phyloP scores from a whole-genome alignment of 2,888 invertebrate species.

The Pemphredon lugubris region DNA sequence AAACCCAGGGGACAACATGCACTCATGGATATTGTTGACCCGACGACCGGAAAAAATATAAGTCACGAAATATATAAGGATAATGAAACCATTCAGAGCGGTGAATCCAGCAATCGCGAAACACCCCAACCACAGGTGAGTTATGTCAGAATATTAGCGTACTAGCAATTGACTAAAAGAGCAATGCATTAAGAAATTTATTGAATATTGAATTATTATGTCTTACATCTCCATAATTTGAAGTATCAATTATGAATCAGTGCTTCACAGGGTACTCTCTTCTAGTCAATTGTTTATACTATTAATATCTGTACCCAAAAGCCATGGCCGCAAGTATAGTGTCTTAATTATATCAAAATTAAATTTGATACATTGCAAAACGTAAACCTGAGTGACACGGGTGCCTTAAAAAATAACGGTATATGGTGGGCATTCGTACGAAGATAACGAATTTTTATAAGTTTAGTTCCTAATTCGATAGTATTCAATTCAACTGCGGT shows the following conservation, averaged over 20 bases:
- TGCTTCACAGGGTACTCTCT: conserved; percentile 40
- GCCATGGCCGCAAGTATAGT: conserved; percentile 44
- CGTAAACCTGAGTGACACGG: no score
- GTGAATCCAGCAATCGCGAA: conserved; percentile 82
- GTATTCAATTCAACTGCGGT: no score
- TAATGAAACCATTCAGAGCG: conserved; percentile 81
- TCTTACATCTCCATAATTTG: no score
- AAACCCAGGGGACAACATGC: conserved; percentile 69
- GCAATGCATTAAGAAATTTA: neutral
- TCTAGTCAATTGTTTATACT: conserved; percentile 57
- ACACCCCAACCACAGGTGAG: conserved; percentile 82
- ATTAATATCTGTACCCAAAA: conserved; percentile 51
- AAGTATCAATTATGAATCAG: no score
- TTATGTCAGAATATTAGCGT: conserved; percentile 41
- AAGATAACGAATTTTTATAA: no score
- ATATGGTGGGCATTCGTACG: no score
- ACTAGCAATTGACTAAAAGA: conserved; percentile 60
- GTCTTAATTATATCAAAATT: neutral
- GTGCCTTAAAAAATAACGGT: no score
- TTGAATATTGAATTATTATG: neutral
- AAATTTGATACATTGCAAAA: neutral
- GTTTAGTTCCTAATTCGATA: no score
- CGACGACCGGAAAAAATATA: conserved; percentile 83
- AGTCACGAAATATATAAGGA: conserved; percentile 82
- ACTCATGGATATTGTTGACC: conserved; percentile 82